Conservation (phyloP, 2,113 vertebrate species). For the Salvelinus sp. region DNA sequence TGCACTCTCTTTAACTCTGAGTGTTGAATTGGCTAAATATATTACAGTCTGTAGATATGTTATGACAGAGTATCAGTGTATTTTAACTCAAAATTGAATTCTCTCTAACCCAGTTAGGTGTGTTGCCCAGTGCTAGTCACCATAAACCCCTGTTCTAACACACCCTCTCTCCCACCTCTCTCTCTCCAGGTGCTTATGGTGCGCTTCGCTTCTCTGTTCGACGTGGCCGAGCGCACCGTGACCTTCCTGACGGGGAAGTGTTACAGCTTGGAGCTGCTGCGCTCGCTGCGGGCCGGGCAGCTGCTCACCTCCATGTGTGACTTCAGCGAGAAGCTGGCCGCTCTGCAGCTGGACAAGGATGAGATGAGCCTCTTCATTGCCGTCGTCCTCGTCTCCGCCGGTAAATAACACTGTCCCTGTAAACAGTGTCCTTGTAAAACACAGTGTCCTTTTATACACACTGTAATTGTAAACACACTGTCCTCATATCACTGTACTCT, state of each 20-base stretch:
- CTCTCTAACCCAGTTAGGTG: background rate
- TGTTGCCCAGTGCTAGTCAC: background rate
- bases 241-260: constrained; percentile 93
- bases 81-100: too few species aligned
- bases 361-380: constrained; percentile 97
- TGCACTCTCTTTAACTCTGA: background rate
- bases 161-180: constrained; percentile 1
- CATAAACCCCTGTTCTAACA: constrained; percentile 1
- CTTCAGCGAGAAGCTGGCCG: constrained; percentile 93
- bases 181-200: constrained; percentile 92
- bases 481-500: too few species aligned
- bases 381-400: constrained; percentile 95
- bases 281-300: constrained; percentile 89
- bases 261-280: constrained; percentile 87
- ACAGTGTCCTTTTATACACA: too few species aligned
- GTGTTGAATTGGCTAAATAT: too few species aligned
- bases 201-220: constrained; percentile 91
- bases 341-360: constrained; percentile 86
- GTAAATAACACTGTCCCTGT: constrained; percentile 71
- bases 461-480: too few species aligned
- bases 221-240: constrained; percentile 89
- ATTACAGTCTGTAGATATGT: too few species aligned
- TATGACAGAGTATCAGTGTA: too few species aligned
- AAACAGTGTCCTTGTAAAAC: too few species aligned
- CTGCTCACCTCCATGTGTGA: constrained; percentile 97